Evolutionary conservation across 2,113 vertebrate genomes (phyloP), one percentile per base, ranked within the genome.

Genomic region (Notothenia rossii): DNA sequence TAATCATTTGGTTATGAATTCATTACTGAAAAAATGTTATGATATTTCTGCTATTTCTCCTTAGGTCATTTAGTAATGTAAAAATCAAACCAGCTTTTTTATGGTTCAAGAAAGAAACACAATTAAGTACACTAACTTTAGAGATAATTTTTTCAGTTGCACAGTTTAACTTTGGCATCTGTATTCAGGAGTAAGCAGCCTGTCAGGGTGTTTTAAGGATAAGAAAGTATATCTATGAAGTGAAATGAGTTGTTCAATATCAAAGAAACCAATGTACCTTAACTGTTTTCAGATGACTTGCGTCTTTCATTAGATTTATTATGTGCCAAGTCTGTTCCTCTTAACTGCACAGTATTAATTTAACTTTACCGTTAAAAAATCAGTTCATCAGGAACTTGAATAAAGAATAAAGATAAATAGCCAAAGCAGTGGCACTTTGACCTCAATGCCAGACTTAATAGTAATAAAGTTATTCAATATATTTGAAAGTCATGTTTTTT

Each of bases 341-440:
- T 40, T 7, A 8, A 25, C 40, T 56, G 59, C 18, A 56, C 25
- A 56, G 49, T 13, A 20, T 50, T 10, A 22, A 48, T 55, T 22
- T 40, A 9, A 17, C 15, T 5, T 40, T 11, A 12, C 10, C 40
- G 36, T 58, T 66, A 2, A 22, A 17, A n/a, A 10, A 36, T 66
- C 2, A 22, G 49, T 40, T 49, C 46, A 20, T 33, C 7, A 40
- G 25, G 29, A 73, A 18, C 25, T 9, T 46, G 13, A 64, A 61
- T 49, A 56, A 51, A 29, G 5, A 48, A 33, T 7, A 18, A 36
- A 66, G 11, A 60, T 13, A 1, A 20, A 61, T n/a, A 11, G 63
- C 58, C 7, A 60, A 81, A 60, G n/a, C 18, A 70, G 43, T 70
- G 25, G 10, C 54, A 56, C 15, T 12, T 7, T 49, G 14, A 53